Evolutionary conservation across 2,797 vertebrate genomes (phyloP), one percentile per base, ranked within the genome.

Genomic region (Steatocranus sp.): DNA sequence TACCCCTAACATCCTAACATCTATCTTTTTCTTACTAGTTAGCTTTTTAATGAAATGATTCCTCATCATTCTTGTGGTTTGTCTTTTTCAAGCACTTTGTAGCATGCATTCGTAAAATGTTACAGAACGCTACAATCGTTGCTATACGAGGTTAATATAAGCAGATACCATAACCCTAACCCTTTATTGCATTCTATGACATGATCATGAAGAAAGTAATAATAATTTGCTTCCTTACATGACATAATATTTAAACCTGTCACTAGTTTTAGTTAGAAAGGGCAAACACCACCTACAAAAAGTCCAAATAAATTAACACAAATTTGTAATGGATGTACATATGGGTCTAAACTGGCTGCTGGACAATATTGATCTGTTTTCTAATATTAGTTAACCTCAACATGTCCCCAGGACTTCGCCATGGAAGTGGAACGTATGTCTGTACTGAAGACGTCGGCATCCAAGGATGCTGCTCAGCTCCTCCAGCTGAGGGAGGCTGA

Each of bases 381-480:
- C 49, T 38, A 15, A 78, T 41, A 2, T 25, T 18, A 2, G 2
- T 70, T 46, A 30, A 54, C 25, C 38, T 76, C 2, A 2, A 49
- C 8, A 32, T 49, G 43, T 75, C 3, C 8, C 15, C 78, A 99
- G 98, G 94, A 96, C 58, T 97, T 99, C 87, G 96, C 94, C 23
- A 95, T 96, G 92, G 97, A 98, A 91, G 86, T 94, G 38, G 96
- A 97, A 84, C 91, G 92, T 78, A 96, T 95, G 86, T 97, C 96
- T 3, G 93, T 90, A 11, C 93, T 97, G 87, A 98, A 95, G 88
- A 94, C 89, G 0, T 96, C 95, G 0, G 96, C 95, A 8, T 84
- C 96, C 50, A 95, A 89, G 61, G 90, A 94, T 0, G 97, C 96
- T 20, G 91, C 94, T 76, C 96, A 93, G 70, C 96, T 99, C 75